Evolutionary conservation across 1,140 invertebrate genomes (phyloP), one percentile per base, ranked within the genome.

Genomic region (Reticulitermes speratus): DNA sequence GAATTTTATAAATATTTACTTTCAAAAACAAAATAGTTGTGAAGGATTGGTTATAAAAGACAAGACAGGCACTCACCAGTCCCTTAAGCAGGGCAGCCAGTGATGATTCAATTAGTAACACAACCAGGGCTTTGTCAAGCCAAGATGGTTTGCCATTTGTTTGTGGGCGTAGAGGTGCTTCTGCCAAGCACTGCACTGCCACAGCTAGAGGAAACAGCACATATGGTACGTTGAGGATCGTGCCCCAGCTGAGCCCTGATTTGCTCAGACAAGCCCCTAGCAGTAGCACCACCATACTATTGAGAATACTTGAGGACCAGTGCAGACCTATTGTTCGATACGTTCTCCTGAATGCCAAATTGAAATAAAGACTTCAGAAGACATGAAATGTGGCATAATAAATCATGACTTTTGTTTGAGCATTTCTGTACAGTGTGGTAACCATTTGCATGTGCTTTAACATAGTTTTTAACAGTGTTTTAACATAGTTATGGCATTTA

Each of bases 171-270:
- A 6, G 9, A 12, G n/a, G 83, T 25, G 83, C 19, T n/a, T 52
- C 82, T 32, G 44, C 45, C 9, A 84, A 48, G n/a, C 44, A 45
- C n/a, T 45, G 30, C 83, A 45, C n/a, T 8, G 52, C 44, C 45
- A 84, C 83, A 25, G 45, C 45, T 12, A 52, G n/a, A 32, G 83
- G 83, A 16, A 84, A 30, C n/a, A 84, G 83, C n/a, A 84, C 83
- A 30, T 84, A 84, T 8, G 83, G 83, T 48, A 59, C 55, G 30
- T 84, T 84, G 19, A 84, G 45, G 30, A 84, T n/a, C 12, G 83
- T 84, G 25, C 83, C 59, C 83, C 83, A 84, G 45, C 30, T 23
- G 2, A 38, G 45, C 7, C 83, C 83, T 48, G 83, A 52, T 25
- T 52, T 3, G n/a, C 83, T 84, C 21, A 84, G 83, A 52, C 45